phyloP scores from a whole-genome alignment of 2,888 invertebrate species.

The Onthophagus sagittarius region DNA sequence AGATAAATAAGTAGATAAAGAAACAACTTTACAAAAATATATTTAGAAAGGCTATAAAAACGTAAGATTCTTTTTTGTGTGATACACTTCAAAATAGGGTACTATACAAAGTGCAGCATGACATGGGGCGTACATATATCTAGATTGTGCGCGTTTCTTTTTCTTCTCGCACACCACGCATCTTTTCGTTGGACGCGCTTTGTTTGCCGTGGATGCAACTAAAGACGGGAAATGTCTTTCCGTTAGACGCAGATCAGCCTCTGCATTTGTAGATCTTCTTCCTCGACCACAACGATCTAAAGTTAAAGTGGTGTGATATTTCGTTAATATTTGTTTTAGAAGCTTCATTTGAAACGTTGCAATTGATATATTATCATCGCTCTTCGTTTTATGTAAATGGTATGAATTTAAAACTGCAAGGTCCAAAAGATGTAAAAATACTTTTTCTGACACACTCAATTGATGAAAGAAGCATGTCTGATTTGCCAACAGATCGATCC shows the following conservation, averaged over 20 bases:
- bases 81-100: background rate
- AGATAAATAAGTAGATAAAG: no score
- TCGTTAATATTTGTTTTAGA: background rate
- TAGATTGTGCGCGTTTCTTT: background rate
- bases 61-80: background rate
- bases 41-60: no score
- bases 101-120: background rate
- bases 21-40: no score
- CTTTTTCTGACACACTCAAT: constrained; percentile 8
- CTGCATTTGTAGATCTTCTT: background rate
- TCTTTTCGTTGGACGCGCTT: background rate
- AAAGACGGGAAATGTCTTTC: background rate
- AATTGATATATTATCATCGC: constrained; percentile 5
- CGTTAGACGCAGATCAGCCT: background rate
- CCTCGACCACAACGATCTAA: background rate
- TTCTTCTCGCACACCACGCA: background rate
- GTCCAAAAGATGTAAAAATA: constrained; percentile 34
- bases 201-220: background rate
- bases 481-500: constrained; percentile 22
- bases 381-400: constrained; percentile 24
- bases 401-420: constrained; percentile 20
- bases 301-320: background rate
- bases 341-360: background rate
- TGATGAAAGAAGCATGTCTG: constrained; percentile 31
- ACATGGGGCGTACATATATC: background rate